phyloP scores from a whole-genome alignment of 2,888 invertebrate species.

The Leucozona laternaria region DNA sequence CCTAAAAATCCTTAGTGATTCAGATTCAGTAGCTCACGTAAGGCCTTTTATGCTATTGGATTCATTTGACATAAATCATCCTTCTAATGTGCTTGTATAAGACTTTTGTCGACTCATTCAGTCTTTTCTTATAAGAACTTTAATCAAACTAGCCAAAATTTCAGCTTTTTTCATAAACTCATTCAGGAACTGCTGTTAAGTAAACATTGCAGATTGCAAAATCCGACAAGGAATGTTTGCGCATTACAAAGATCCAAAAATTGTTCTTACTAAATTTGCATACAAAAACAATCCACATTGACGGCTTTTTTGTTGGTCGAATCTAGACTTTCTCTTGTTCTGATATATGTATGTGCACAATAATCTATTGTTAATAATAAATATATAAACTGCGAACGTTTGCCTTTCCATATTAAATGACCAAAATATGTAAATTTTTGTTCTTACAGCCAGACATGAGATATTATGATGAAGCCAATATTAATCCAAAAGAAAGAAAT shows the following conservation, averaged over 20 bases:
- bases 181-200: neutral
- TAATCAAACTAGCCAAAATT: neutral
- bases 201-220: neutral
- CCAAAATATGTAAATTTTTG: conserved; percentile 6
- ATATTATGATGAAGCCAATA: neutral
- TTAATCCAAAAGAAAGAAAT: neutral
- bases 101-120: too few relatives aligned
- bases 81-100: too few relatives aligned
- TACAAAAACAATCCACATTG: neutral
- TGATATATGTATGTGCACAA: neutral
- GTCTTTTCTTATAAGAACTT: neutral
- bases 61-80: too few relatives aligned
- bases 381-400: neutral
- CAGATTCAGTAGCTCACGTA: too few relatives aligned
- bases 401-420: neutral
- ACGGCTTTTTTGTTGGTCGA: neutral
- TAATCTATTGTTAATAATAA: neutral
- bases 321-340: conserved; percentile 22
- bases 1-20: too few relatives aligned
- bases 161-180: neutral
- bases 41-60: too few relatives aligned
- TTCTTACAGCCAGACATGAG: neutral
- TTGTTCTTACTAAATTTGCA: neutral
- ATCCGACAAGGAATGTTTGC: neutral
- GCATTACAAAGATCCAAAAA: neutral